Evolutionary conservation across 1,140 invertebrate species (phyloP).

Genomic region (Pristionchus pacificus): DNA sequence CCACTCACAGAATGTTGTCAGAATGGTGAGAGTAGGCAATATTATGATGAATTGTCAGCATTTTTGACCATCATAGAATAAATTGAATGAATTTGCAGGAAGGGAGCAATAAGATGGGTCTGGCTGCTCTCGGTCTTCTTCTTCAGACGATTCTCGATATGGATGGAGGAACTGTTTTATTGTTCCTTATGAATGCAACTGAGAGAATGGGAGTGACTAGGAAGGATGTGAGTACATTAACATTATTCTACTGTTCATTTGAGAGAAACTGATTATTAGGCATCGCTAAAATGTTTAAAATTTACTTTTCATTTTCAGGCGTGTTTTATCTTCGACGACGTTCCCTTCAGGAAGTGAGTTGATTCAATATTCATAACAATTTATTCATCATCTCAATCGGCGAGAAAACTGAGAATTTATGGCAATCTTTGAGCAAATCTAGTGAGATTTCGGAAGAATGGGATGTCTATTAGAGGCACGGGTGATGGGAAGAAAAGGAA

Average conservation of each 20-base stretch:
- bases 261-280: background rate
- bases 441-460: too few species aligned
- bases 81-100: constrained; percentile 18
- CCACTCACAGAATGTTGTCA: constrained; percentile 24
- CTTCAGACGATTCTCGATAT: constrained; percentile 30
- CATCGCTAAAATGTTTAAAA: too few species aligned
- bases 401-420: too few species aligned
- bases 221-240: too few species aligned
- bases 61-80: background rate
- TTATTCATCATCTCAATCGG: too few species aligned
- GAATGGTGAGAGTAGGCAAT: constrained; percentile 4
- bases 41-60: too few species aligned
- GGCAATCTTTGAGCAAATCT: too few species aligned
- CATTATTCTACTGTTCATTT: background rate
- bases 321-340: background rate
- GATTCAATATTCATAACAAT: background rate
- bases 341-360: background rate
- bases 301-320: background rate
- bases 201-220: too few species aligned
- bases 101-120: constrained; percentile 31
- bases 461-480: too few species aligned
- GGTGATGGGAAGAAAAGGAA: too few species aligned
- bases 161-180: background rate
- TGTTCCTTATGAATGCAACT: background rate
- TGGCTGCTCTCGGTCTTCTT: constrained; percentile 29